These are phyloP conservation scores for Harpalus rubripes DNA, from an alignment of 2,888 invertebrate genomes.

Conservation along the genomic window DNA sequence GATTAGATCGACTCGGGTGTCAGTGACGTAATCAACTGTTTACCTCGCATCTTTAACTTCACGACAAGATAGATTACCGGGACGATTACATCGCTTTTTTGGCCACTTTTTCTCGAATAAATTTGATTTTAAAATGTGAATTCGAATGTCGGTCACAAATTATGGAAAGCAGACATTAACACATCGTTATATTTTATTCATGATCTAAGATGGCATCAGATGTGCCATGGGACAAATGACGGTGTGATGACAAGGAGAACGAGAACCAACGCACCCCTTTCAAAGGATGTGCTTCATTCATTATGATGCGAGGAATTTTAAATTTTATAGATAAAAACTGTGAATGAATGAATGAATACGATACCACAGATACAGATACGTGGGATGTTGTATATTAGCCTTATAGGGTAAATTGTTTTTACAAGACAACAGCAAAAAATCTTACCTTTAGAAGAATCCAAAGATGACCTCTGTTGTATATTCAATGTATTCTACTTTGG, in stretches of 20 bases:
- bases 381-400: neutral
- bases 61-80: slow-evolving; percentile 50
- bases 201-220: slow-evolving; percentile 56
- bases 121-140: slow-evolving; percentile 59
- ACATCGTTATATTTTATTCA: slow-evolving; percentile 67
- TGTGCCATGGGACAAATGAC: slow-evolving; percentile 56
- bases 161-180: slow-evolving; percentile 64
- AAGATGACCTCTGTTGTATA: too few species aligned
- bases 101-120: slow-evolving; percentile 57
- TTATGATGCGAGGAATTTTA: slow-evolving; percentile 25
- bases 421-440: neutral
- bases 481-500: too few species aligned
- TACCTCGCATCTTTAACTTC: slow-evolving; percentile 1
- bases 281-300: slow-evolving; percentile 40
- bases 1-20: slow-evolving; percentile 22
- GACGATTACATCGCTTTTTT: slow-evolving; percentile 52
- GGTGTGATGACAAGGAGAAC: slow-evolving; percentile 42
- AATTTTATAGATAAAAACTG: slow-evolving; percentile 16
- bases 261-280: slow-evolving; percentile 23
- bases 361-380: neutral
- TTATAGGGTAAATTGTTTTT: neutral
- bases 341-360: slow-evolving; percentile 43
- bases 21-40: slow-evolving; percentile 37
- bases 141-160: slow-evolving; percentile 60
- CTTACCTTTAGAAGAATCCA: neutral